These are phyloP conservation scores for Aricia artaxerxes DNA, from an alignment of 2,888 invertebrate species.

Conservation along the genomic window DNA sequence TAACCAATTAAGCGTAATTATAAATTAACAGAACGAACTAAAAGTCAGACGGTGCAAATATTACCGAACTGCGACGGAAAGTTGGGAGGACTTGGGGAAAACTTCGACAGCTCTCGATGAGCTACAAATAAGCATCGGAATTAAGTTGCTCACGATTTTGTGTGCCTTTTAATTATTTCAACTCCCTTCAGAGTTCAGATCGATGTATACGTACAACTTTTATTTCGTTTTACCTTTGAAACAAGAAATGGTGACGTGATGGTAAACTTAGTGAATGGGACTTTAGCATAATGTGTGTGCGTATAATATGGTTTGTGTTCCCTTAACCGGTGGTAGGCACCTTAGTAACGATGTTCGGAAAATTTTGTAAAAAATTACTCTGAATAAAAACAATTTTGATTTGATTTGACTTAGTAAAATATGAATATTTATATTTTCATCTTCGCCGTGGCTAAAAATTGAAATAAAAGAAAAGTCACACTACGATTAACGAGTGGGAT, in stretches of 20 bases:
- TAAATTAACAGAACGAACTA: conserved; percentile 66
- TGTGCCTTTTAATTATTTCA: conserved; percentile 78
- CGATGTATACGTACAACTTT: conserved; percentile 21
- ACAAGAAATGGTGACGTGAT: neutral
- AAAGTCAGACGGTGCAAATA: conserved; percentile 69
- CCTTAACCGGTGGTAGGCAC: too few relatives aligned
- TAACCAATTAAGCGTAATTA: conserved; percentile 72
- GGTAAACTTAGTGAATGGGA: neutral
- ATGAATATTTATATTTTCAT: neutral
- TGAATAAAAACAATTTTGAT: too few relatives aligned
- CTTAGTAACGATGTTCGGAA: too few relatives aligned
- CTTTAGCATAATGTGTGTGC: neutral
- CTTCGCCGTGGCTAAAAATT: neutral
- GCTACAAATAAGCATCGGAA: conserved; percentile 77
- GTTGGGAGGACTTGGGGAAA: conserved; percentile 55
- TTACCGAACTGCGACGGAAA: conserved; percentile 52
- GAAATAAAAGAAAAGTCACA: neutral
- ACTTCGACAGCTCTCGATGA: conserved; percentile 55
- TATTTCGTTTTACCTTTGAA: conserved; percentile 22
- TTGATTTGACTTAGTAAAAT: neutral
- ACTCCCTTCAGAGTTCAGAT: conserved; percentile 45
- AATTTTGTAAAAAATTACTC: too few relatives aligned
- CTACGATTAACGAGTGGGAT: neutral
- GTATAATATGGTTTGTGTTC: neutral
- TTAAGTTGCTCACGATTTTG: conserved; percentile 72